Conservation (phyloP, 2,888 invertebrate species). For the Machimus rusticus region DNA sequence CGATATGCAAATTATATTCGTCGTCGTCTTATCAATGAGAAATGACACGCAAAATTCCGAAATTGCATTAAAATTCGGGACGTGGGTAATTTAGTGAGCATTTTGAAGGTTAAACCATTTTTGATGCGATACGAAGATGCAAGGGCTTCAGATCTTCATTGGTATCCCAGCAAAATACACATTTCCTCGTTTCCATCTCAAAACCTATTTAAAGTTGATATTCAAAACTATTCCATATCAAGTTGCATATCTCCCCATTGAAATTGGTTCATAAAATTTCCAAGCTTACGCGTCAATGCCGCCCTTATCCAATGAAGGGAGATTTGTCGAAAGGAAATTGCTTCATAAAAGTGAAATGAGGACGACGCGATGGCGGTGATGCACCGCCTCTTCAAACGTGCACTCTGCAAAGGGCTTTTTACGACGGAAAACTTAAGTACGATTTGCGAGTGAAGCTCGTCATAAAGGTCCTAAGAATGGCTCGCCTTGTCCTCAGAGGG, state of each 20-base stretch:
- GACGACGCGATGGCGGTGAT: not conserved
- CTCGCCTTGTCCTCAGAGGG: not conserved
- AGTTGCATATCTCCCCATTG: not conserved
- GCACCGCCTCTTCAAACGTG: not conserved
- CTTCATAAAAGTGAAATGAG: constrained; percentile 22
- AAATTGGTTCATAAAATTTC: constrained; percentile 7
- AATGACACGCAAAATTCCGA: constrained; percentile 6
- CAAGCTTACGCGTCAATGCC: not conserved
- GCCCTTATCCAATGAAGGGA: not conserved
- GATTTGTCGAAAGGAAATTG: constrained; percentile 27
- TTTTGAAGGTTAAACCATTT: not conserved
- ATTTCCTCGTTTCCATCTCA: not conserved
- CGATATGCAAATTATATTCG: constrained; percentile 16
- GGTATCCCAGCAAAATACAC: not conserved
- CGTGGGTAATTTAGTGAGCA: not conserved
- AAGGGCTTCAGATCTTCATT: not conserved
- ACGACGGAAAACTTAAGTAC: not conserved
- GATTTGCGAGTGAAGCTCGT: not conserved
- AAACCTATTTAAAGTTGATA: not conserved
- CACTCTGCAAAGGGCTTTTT: not conserved
- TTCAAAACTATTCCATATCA: not conserved
- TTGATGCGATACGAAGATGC: not conserved
- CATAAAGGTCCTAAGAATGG: not conserved
- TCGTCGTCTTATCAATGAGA: constrained; percentile 24
- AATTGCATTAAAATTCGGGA: constrained; percentile 8